phyloP scores from a whole-genome alignment of 2,888 invertebrate genomes.

The Drosophila pseudotakahashii region DNA sequence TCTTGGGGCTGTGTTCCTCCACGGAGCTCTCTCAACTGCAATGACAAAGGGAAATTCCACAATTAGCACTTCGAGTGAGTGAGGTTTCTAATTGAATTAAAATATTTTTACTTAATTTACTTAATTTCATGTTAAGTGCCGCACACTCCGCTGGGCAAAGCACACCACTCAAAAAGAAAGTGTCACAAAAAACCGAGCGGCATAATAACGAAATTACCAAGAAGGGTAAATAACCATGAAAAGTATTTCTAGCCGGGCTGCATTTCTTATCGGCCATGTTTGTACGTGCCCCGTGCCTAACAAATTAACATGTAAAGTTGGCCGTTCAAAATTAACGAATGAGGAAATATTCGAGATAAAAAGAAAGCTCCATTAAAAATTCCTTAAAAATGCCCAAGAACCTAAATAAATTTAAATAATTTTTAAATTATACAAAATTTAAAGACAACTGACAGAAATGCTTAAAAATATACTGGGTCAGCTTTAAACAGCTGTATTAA shows the following conservation, averaged over 20 bases:
- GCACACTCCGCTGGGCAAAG: conserved; percentile 12
- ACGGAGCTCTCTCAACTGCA: conserved; percentile 49
- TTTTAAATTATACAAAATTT: too few species aligned
- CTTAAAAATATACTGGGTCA: too few species aligned
- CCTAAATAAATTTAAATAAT: too few species aligned
- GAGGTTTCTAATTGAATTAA: conserved; percentile 57
- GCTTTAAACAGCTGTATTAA: too few species aligned
- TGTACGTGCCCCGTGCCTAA: conserved; percentile 64
- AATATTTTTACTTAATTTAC: conserved; percentile 43
- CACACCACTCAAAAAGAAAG: conserved; percentile 53
- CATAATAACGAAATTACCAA: conserved; percentile 28
- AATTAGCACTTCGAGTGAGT: conserved; percentile 1
- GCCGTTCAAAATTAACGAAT: conserved; percentile 52
- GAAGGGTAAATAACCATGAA: conserved; percentile 42
- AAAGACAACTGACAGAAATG: too few species aligned
- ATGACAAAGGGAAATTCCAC: conserved; percentile 31
- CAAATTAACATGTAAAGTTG: conserved; percentile 71
- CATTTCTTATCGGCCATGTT: conserved; percentile 56
- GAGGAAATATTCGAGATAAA: conserved; percentile 17
- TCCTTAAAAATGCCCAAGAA: not conserved
- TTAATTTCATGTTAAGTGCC: conserved; percentile 56
- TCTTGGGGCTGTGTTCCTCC: conserved; percentile 66
- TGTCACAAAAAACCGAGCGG: conserved; percentile 38
- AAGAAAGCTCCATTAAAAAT: conserved; percentile 1
- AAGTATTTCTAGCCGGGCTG: conserved; percentile 41